Evolutionary conservation across 2,797 vertebrate genomes (phyloP), one percentile per base, ranked within the genome.

Genomic region (Pseudochirops corinnae): DNA sequence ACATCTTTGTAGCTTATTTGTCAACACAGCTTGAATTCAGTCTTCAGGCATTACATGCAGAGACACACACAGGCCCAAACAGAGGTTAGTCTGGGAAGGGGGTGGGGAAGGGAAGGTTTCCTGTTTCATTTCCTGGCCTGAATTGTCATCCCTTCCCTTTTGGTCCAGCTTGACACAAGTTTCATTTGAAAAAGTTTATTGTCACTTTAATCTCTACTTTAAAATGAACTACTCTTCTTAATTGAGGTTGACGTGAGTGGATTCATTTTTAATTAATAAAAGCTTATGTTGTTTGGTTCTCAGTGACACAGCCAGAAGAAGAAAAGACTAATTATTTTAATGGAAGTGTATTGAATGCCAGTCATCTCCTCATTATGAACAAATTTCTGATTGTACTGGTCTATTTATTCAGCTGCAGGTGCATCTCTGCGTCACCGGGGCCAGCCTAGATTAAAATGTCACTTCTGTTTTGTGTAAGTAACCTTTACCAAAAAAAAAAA

Each of bases 271-370:
- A 58, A 53, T 94, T 39, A 56, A 58, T 55, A 1, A 50, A n/a
- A 50, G 18, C 74, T 82, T 92, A 96, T 92, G 46, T 82, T 55
- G 92, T 97, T 92, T 90, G 93, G 91, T 94, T 97, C 95, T 82
- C 74, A 82, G 18, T 92, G 91, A 92, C 33, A 52, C 29, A 95
- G 33, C 21, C 74, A 92, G 46, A 95, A 56, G 52, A 28, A 14
- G 21, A 26, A 29, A 90, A 21, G 57, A 39, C 90, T 90, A 55
- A 39, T 92, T 90, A 55, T 87, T 92, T 93, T 92, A 62, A 56
- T 10, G 52, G 55, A 31, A 31, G 50, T 82, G 39, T 82, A 82
- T 92, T 93, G 90, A 39, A 55, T 93, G 52, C 57, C 13, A 9
- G 0, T 91, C 12, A 3, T n/a, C 4, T 46, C 24, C 0, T 93